A percentile compares a stretch with the other conserved stretches of the same genome.
Conservation (phyloP, 2,113 vertebrate genomes). For the Microcebus lehilahytsara region DNA sequence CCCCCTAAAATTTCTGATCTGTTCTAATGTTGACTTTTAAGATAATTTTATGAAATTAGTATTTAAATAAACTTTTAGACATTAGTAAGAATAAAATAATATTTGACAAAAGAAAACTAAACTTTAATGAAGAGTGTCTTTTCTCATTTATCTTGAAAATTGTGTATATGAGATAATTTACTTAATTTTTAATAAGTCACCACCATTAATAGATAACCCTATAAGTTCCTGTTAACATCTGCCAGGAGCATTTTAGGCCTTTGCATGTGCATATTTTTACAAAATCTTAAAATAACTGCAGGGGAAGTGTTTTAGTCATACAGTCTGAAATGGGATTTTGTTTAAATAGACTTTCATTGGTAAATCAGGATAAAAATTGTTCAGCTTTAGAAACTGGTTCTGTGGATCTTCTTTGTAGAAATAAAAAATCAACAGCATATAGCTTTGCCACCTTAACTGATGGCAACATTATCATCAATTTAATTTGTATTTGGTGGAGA, state of each 20-base stretch:
- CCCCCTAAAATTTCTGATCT: neutral
- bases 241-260: neutral
- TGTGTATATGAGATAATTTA: neutral
- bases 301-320: neutral
- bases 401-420: neutral
- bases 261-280: neutral
- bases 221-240: neutral
- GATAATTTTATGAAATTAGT: neutral
- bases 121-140: neutral
- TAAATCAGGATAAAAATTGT: conserved; percentile 29
- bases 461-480: neutral
- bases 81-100: neutral
- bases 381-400: neutral
- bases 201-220: neutral
- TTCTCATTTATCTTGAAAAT: conserved; percentile 28
- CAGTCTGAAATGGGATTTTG: neutral
- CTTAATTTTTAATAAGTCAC: neutral
- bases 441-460: neutral
- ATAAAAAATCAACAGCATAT: neutral
- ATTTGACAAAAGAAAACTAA: neutral
- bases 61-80: conserved; percentile 16
- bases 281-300: neutral
- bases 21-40: neutral
- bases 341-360: neutral
- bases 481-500: neutral